Percentiles rank a stretch among this genome's conserved stretches.
These are phyloP conservation scores for Dysidea cf. avara DNA, from an alignment of 37 sponge, comb jelly and placozoan species.

Conservation along the genomic window DNA sequence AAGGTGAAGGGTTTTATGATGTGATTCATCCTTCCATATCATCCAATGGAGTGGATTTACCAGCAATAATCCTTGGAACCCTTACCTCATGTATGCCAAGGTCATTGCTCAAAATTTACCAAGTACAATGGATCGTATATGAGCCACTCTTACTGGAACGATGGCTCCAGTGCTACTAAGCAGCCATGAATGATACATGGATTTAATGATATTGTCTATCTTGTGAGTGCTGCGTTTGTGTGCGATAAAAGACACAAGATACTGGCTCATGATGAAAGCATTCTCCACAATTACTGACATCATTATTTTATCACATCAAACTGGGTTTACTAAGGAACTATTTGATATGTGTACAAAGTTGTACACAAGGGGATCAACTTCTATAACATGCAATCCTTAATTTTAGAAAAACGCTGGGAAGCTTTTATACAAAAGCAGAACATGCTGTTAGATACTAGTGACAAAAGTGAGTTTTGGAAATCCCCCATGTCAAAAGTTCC, in stretches of 20 bases:
- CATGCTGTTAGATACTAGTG: no score
- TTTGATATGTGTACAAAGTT: background rate
- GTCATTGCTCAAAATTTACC: background rate
- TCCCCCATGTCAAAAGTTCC: no score
- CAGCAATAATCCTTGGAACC: constrained; percentile 11
- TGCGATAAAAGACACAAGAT: constrained; percentile 28
- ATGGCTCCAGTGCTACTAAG: constrained; percentile 4
- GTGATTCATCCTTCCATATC: no score
- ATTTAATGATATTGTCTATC: constrained; percentile 2
- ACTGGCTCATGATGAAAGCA: constrained; percentile 23
- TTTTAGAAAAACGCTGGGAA: background rate
- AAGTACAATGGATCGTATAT: background rate
- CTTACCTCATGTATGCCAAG: background rate
- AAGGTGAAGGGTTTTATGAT: no score
- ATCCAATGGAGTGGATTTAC: no score
- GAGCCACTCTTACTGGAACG: constrained; percentile 20
- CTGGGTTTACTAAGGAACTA: constrained; percentile 4
- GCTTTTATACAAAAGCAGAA: background rate
- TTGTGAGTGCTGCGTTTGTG: constrained; percentile 17
- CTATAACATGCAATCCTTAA: constrained; percentile 14
- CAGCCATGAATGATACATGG: constrained; percentile 34
- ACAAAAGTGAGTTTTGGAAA: no score
- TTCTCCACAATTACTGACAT: background rate
- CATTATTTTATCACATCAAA: constrained; percentile 1
- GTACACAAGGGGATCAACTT: constrained; percentile 6